These are phyloP conservation scores for Spinus olivaceus DNA, from an alignment of 2,797 vertebrate species.

Conservation along the genomic window DNA sequence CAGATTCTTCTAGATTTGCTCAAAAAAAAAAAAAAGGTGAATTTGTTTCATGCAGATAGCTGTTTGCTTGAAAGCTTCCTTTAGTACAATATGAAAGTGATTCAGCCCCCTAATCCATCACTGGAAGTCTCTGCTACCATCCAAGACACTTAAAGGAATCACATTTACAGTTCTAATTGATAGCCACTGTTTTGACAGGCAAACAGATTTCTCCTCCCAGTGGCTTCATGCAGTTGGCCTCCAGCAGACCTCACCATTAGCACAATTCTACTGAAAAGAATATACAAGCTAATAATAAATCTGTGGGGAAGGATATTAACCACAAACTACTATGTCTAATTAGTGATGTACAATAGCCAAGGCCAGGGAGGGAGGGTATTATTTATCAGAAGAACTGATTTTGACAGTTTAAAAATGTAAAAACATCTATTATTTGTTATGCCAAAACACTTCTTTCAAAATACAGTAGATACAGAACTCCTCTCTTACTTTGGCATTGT, in stretches of 20 bases:
- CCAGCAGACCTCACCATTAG: constrained; percentile 60
- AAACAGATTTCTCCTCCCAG: constrained; percentile 41
- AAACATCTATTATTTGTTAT: constrained; percentile 41
- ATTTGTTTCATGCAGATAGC: constrained; percentile 30
- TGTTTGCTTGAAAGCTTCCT: constrained; percentile 45
- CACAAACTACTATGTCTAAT: constrained; percentile 52
- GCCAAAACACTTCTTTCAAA: constrained; percentile 41
- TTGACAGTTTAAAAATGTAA: constrained; percentile 45
- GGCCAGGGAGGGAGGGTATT: constrained; percentile 18
- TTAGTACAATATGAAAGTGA: constrained; percentile 25
- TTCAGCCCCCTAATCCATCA: constrained; percentile 44
- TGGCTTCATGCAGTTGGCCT: constrained; percentile 50
- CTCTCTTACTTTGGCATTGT: neutral
- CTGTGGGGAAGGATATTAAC: constrained; percentile 52
- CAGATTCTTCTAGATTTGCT: constrained; percentile 28
- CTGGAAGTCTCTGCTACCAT: constrained; percentile 44
- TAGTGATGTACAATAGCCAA: constrained; percentile 39
- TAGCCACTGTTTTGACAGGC: constrained; percentile 56
- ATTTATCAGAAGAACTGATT: constrained; percentile 43
- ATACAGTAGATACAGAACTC: neutral
- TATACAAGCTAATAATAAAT: constrained; percentile 27
- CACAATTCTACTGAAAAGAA: constrained; percentile 41
- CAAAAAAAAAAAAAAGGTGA: constrained; percentile 2
- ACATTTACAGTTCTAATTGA: constrained; percentile 66
- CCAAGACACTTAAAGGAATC: constrained; percentile 50